Evolutionary conservation across 2,797 vertebrate genomes (phyloP), one percentile per base, ranked within the genome.

Genomic region (Pseudopleuronectes americanus): DNA sequence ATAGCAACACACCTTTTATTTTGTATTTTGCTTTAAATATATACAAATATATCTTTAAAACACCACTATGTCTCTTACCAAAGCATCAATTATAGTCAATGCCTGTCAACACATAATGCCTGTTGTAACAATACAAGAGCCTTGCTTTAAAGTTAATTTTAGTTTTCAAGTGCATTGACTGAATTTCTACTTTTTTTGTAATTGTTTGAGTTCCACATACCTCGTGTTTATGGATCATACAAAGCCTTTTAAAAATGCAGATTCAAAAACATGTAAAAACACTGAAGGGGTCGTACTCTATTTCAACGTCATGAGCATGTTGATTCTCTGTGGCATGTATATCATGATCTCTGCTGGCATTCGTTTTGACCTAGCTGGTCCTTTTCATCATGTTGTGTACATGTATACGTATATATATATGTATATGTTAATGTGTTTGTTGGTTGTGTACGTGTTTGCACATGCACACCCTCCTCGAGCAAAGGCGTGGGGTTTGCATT

Each of bases 121-220:
- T 92, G 77, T 81, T 88, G 66, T 76, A 93, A 90, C 83, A 85
- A 89, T 70, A 62, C 55, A 85, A 74, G 79, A 43, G 68, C 83
- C 82, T 92, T 90, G 81, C 53, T 87, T 84, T 62, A 71, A 57
- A 45, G 45, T 57, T 52, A 1, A 13, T 71, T 77, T 83, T 83
- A 57, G 54, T 67, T 63, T 74, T 73, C n/a, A 78, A 72, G 26
- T 74, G 68, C 80, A 79, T 84, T 64, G 56, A 77, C 60, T 73
- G 14, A 57, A 16, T 79, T 76, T 71, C 31, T 74, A 70, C 36
- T 63, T 51, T 64, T 62, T 73, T 24, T 6, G 26, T 26, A 71
- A 67, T 1, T 21, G 36, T 57, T 82, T 75, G 19, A 71, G 16
- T 57, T 80, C 31, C 19, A 67, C 65, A 67, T 78, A 76, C 54